Base-by-base conservation (phyloP, 2,797 vertebrate genomes). In the Centroberyx gerrardi region DNA sequence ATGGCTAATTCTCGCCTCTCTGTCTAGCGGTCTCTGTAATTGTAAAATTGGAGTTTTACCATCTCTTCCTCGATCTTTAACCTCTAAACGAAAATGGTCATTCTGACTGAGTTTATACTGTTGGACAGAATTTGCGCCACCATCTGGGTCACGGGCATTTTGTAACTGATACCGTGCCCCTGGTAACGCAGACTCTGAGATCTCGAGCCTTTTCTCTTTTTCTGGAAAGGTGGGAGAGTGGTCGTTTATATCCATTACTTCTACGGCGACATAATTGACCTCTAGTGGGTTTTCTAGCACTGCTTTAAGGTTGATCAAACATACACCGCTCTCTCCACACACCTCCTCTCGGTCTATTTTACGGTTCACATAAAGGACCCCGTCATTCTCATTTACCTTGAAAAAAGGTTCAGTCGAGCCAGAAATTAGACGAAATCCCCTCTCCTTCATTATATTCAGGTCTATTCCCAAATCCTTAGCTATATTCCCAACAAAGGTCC, bases 381-480 rank as follows among this genome's bases (percentile, higher is more conserved):
- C 92, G 6, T 86, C 86, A 17, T 84, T 74, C n/a, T 61, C 14
- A 49, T 89, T 88, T 40, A 94, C 71, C 12, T 85, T 53, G 33
- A 94, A 93, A 55, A 87, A 82, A 40, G 86, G 74, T 9, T 84
- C 83, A 55, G 70, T 92, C 60, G 87, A 83, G 64, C 84, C 71
- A 53, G 86, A 87, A 56, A 94, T 49, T 2, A 94, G 88, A 59
- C 91, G 87, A 65, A 87, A 88, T 38, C 91, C 76, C 5, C 76
- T 78, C 28, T 85, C 78, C 13, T 42, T 65, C 62, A 93, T 76
- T 6, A 82, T 81, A 7, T 8, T 52, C 17, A 84, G 51, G 53
- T 95, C 90, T 38, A 96, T 79, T 8, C 94, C 94, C 4, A 96
- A 69, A 38, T 96, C 95, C 27, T 92, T 94, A 2, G 93, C 86